Base-by-base conservation (phyloP, 2,113 vertebrate genomes). In the Entomyzon cyanotis region DNA sequence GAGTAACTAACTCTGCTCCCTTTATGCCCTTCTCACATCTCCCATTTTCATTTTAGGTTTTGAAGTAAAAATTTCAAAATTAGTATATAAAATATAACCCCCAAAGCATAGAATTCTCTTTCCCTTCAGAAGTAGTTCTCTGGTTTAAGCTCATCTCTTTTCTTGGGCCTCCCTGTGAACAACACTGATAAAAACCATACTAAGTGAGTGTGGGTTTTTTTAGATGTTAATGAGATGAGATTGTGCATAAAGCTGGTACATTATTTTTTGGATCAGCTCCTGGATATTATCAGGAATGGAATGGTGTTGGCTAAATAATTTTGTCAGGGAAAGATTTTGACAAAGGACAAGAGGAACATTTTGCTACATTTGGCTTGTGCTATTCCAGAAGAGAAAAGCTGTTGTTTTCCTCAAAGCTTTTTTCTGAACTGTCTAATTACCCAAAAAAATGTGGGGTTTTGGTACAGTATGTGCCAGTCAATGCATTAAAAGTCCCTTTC, bases 231-330 rank as follows among this genome's bases (percentile, higher is more conserved):
- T 92, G 49, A 76, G 70, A 90, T 82, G 44, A 91, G 50, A 89
- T 81, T 77, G 35, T 84, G 62, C 52, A 60, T 84, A 84, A 78
- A 89, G 52, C 30, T 92, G 62, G 63, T 87, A 94, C 67, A 24
- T 90, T 82, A 11, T 23, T 19, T 93, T 92, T 95, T 93, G 89
- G 91, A 92, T 75, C 71, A 55, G 11, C 30, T 95, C 86, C 73
- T 95, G 89, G 76, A 47, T 81, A 70, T 87, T 91, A 95, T 91
- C 80, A 78, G 76, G 67, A 47, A 42, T 93, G 73, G 73, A 92
- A 90, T 93, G 87, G 60, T 89, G 86, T 63, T 93, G 64, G 52
- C 76, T 91, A 77, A 95, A 86, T 89, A 84, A 59, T 81, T 92
- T 94, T 87, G 91, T 91, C 84, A 79, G 78, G 42, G 59, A 62